Evolutionary conservation across 1,140 invertebrate species (phyloP).

Genomic region (Brachionus sp.): DNA sequence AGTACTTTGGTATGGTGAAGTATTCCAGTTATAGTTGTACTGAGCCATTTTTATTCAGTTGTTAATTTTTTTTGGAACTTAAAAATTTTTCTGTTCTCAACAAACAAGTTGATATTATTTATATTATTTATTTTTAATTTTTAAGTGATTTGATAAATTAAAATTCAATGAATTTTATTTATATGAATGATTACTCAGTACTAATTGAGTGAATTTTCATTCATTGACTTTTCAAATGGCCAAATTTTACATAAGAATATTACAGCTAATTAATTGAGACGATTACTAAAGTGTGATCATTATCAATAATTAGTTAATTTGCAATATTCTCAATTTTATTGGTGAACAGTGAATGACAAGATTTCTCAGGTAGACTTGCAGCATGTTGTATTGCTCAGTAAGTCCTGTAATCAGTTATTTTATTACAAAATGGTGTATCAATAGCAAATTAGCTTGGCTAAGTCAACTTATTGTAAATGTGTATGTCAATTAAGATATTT

Average conservation of each 20-base stretch:
- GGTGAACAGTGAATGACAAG: not conserved
- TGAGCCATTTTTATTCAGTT: not conserved
- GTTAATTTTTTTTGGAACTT: not conserved
- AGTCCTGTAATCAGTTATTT: not conserved
- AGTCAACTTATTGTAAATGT: not conserved
- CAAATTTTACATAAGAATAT: constrained; percentile 19
- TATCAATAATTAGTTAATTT: constrained; percentile 43
- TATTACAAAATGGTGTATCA: not conserved
- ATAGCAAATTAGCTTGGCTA: not conserved
- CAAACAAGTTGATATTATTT: not conserved
- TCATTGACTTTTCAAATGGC: not conserved
- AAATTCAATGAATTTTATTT: constrained; percentile 1
- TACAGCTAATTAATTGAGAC: constrained; percentile 39
- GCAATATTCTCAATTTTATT: not conserved
- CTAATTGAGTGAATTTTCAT: constrained; percentile 8
- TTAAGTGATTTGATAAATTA: not conserved
- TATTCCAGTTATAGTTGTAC: not conserved
- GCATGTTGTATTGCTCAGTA: not conserved
- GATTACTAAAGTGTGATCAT: constrained; percentile 43
- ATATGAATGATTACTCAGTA: constrained; percentile 3
- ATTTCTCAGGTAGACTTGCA: constrained; percentile 10
- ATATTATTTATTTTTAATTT: not conserved
- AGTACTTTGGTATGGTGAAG: not conserved
- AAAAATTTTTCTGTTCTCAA: no score
- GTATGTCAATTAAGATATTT: not conserved